Conservation (phyloP, 2,888 invertebrate species). For the Mongoloraphidia duomilia region DNA sequence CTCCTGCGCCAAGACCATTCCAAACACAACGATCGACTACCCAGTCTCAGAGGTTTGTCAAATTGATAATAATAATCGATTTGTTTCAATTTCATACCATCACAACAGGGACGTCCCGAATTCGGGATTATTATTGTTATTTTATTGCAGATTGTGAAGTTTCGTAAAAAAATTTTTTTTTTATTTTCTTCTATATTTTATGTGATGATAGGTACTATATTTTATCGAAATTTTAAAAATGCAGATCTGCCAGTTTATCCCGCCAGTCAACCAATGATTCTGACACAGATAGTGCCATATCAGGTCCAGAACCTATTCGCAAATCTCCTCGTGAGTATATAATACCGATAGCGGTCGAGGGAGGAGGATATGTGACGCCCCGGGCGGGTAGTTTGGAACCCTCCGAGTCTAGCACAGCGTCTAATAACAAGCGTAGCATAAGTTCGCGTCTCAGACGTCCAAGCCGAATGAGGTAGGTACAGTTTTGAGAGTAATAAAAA, state of each 20-base stretch:
- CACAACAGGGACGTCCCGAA: no score
- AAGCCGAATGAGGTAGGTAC: constrained; percentile 51
- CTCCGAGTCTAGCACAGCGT: constrained; percentile 41
- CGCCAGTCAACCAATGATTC: constrained; percentile 54
- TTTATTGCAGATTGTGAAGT: no score
- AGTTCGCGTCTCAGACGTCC: constrained; percentile 36
- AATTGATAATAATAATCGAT: no score
- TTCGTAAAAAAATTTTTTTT: no score
- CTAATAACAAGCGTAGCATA: constrained; percentile 35
- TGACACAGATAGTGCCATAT: constrained; percentile 47
- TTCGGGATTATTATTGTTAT: no score
- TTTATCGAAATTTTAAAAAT: background rate
- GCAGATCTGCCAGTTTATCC: constrained; percentile 31
- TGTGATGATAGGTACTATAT: no score
- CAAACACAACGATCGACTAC: constrained; percentile 32
- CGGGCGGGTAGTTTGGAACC: constrained; percentile 64
- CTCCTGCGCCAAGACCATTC: constrained; percentile 33
- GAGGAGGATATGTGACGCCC: constrained; percentile 72
- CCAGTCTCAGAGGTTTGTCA: constrained; percentile 24
- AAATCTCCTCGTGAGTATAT: constrained; percentile 84
- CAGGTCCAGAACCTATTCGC: constrained; percentile 56
- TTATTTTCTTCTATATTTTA: no score
- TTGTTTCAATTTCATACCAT: no score
- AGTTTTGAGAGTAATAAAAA: background rate
- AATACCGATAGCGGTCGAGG: constrained; percentile 86